Evolutionary conservation across 2,113 vertebrate genomes (phyloP).

Genomic region (Pagrus major): DNA sequence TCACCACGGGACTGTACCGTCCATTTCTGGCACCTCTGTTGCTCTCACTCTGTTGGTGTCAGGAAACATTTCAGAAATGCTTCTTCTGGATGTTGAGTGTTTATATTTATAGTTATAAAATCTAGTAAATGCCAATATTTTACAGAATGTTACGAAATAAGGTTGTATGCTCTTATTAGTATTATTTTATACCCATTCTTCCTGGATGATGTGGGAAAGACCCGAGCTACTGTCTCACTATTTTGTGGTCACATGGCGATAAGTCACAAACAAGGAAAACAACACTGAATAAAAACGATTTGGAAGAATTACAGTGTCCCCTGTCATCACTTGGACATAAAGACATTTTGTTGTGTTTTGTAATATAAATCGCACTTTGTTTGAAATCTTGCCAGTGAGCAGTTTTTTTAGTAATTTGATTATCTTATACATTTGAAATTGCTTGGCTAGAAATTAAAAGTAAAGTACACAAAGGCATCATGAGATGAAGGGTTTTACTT

Average conservation of each 20-base stretch:
- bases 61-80: conserved; percentile 70
- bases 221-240: conserved; percentile 45
- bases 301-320: conserved; percentile 59
- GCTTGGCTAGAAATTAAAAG: background rate
- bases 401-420: background rate
- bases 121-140: conserved; percentile 80
- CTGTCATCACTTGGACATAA: conserved; percentile 29
- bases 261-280: conserved; percentile 67
- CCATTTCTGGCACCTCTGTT: conserved; percentile 56
- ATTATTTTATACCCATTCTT: conserved; percentile 80
- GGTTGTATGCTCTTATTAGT: conserved; percentile 66
- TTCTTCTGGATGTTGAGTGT: conserved; percentile 77
- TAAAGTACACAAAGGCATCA: background rate
- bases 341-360: background rate
- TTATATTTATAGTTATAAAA: conserved; percentile 77
- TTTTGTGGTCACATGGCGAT: conserved; percentile 74
- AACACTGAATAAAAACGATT: conserved; percentile 83
- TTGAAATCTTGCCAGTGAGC: background rate
- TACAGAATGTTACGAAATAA: conserved; percentile 74
- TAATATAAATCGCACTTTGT: background rate
- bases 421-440: background rate
- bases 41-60: conserved; percentile 52
- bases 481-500: background rate
- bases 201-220: conserved; percentile 57
- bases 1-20: conserved; percentile 62